Percentiles rank a stretch among this genome's conserved stretches.
phyloP scores from a whole-genome alignment of 2,888 invertebrate species.

The Dryadula phaetusa region DNA sequence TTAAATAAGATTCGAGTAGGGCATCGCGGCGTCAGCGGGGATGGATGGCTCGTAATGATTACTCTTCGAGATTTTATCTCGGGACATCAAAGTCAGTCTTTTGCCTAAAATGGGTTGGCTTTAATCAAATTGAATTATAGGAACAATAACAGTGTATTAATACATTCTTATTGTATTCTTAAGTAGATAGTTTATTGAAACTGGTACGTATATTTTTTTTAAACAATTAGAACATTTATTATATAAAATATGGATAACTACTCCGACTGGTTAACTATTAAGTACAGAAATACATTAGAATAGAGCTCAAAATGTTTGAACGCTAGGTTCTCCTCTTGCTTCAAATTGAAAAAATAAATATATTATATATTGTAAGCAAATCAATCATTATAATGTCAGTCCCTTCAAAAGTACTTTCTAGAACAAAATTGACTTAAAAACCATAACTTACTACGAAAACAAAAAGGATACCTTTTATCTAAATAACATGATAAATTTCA shows the following conservation, averaged over 20 bases:
- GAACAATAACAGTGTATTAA: background rate
- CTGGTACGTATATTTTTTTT: no score
- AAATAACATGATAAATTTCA: background rate
- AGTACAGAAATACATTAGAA: no score
- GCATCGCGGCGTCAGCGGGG: slow-evolving; percentile 20
- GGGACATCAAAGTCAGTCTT: slow-evolving; percentile 4
- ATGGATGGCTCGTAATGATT: slow-evolving; percentile 27
- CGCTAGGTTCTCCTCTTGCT: no score
- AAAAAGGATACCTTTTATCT: slow-evolving; percentile 14
- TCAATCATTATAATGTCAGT: background rate
- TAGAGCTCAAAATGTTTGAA: no score
- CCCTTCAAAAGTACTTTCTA: background rate
- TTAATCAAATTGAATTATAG: slow-evolving; percentile 13
- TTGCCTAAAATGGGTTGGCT: background rate
- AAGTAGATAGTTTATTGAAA: background rate
- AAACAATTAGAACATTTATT: no score
- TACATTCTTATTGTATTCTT: background rate
- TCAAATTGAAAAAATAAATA: background rate
- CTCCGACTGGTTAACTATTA: no score
- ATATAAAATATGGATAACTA: no score
- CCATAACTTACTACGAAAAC: background rate
- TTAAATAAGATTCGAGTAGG: slow-evolving; percentile 17
- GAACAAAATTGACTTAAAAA: background rate
- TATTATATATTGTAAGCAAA: background rate
- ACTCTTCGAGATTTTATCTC: slow-evolving; percentile 29